Percentiles rank a stretch among this genome's conserved stretches.
These are phyloP conservation scores for Hoplostethus atlanticus DNA, from an alignment of 2,797 vertebrate genomes.

Conservation along the genomic window DNA sequence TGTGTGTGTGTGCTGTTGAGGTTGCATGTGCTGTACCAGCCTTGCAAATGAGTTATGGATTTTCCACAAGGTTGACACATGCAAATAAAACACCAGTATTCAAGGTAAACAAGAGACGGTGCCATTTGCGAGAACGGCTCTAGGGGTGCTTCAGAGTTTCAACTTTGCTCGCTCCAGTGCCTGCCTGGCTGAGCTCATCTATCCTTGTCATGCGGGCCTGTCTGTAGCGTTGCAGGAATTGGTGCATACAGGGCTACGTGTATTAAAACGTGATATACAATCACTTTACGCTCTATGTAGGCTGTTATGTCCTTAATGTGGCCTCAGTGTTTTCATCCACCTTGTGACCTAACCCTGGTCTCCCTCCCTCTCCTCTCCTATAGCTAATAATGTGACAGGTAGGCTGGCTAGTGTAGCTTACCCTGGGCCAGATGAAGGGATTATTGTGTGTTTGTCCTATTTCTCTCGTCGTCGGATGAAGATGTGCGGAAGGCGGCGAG, in stretches of 20 bases:
- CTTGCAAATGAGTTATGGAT: constrained; percentile 80
- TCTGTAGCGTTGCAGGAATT: constrained; percentile 33
- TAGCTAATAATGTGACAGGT: constrained; percentile 82
- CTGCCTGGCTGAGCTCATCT: constrained; percentile 60
- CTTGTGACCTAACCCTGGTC: constrained; percentile 23
- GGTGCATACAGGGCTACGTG: neutral
- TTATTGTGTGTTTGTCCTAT: constrained; percentile 78
- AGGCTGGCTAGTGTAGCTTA: constrained; percentile 73
- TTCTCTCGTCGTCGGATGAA: constrained; percentile 64
- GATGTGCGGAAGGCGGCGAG: constrained; percentile 51
- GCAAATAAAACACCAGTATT: constrained; percentile 78
- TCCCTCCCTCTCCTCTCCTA: constrained; percentile 15
- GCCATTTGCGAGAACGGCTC: constrained; percentile 58
- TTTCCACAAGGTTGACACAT: constrained; percentile 81
- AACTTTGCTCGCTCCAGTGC: constrained; percentile 53
- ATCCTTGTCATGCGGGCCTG: constrained; percentile 58
- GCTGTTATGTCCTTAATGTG: constrained; percentile 23
- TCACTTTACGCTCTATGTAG: constrained; percentile 8
- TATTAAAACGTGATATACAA: constrained; percentile 13
- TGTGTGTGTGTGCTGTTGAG: constrained; percentile 32
- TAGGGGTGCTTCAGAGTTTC: constrained; percentile 54
- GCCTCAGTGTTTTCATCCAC: constrained; percentile 25
- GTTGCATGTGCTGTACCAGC: constrained; percentile 52
- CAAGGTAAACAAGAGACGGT: constrained; percentile 75
- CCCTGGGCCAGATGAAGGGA: constrained; percentile 76